phyloP scores from a whole-genome alignment of 1,140 invertebrate species.

The Prorops nasuta region DNA sequence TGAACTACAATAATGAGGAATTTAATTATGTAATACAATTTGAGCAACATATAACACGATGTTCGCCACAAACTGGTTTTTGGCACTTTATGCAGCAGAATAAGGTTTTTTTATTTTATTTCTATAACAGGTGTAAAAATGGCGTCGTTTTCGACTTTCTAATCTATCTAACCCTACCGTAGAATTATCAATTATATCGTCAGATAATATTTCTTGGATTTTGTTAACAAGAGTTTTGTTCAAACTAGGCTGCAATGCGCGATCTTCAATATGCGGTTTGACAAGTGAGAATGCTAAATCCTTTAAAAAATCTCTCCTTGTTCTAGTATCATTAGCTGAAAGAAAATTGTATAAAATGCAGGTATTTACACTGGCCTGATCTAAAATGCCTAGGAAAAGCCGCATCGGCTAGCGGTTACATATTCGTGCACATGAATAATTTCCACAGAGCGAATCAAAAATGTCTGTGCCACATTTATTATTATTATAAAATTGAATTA shows the following conservation, averaged over 20 bases:
- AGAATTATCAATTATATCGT: background rate
- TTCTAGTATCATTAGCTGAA: constrained; percentile 8
- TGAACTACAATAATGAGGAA: no score
- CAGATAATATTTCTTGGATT: background rate
- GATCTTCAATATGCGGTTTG: background rate
- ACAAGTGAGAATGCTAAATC: background rate
- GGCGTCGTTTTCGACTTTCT: background rate
- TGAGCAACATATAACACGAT: no score
- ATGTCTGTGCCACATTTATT: constrained; percentile 51
- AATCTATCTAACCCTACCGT: background rate
- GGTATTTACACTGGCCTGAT: constrained; percentile 37
- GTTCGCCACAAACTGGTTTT: background rate
- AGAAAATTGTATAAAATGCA: constrained; percentile 23
- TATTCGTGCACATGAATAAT: constrained; percentile 37
- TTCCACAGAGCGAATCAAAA: constrained; percentile 42
- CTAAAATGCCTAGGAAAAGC: constrained; percentile 37
- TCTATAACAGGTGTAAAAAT: background rate
- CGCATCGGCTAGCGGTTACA: constrained; percentile 48
- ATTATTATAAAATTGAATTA: constrained; percentile 34
- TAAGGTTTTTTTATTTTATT: background rate
- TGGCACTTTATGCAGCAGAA: background rate
- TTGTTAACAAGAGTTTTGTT: background rate
- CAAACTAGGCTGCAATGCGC: background rate
- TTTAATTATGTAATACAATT: no score
- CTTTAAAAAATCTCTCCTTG: constrained; percentile 14